phyloP scores from a whole-genome alignment of 2,797 vertebrate species.

The Enteromius trimaculatus region DNA sequence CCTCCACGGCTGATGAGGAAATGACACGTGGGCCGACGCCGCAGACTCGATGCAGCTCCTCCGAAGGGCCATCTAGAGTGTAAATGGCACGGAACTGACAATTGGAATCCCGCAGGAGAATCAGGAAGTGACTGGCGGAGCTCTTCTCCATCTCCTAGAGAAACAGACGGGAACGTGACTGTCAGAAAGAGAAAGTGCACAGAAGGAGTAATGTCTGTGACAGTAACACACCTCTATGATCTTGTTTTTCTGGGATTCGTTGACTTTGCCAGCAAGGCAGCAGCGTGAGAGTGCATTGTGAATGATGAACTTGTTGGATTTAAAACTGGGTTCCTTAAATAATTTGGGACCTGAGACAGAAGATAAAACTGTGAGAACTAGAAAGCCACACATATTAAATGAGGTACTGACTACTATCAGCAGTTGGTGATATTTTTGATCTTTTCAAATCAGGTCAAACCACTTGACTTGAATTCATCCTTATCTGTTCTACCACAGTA shows the following conservation, averaged over 20 bases:
- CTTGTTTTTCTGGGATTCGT: constrained; percentile 88
- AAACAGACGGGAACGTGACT: neutral
- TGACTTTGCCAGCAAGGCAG: constrained; percentile 91
- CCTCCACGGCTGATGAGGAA: constrained; percentile 81
- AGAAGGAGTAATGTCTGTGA: neutral
- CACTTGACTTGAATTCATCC: neutral
- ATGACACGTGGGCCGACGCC: constrained; percentile 84
- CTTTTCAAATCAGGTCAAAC: neutral
- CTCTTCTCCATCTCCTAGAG: constrained; percentile 90
- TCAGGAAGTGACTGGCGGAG: constrained; percentile 90
- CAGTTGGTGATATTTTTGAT: neutral
- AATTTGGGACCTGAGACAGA: constrained; percentile 82
- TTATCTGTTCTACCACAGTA: neutral
- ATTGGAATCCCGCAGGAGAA: constrained; percentile 88
- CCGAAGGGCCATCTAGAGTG: constrained; percentile 80
- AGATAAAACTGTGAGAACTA: constrained; percentile 1
- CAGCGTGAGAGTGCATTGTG: constrained; percentile 90
- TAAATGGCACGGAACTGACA: constrained; percentile 93
- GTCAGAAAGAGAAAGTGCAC: neutral
- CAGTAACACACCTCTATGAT: constrained; percentile 82
- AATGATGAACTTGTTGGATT: constrained; percentile 94
- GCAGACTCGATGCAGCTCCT: constrained; percentile 82
- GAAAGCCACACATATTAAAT: neutral
- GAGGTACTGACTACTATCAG: neutral
- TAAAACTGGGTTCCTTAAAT: constrained; percentile 92